Base-by-base conservation (phyloP, 2,888 invertebrate genomes). In the Brachyptera risi region DNA sequence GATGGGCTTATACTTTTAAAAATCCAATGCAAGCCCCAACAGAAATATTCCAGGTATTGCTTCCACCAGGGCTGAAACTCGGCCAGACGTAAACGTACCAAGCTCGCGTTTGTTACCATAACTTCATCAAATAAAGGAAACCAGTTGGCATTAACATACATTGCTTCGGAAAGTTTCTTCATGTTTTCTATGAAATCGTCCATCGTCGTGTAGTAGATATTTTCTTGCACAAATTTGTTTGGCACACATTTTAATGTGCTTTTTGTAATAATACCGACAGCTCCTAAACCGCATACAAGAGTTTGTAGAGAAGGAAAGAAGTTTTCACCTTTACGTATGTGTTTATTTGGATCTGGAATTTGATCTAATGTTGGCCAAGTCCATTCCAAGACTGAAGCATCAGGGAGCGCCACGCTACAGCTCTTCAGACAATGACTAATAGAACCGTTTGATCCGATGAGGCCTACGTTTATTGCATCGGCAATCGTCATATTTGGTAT, bases 61-160 rank as follows among this genome's bases (percentile, higher is more conserved):
- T 59, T 62, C 64, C 64, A 64, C 44, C 19, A 27, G 15, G 64
- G 64, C 26, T 64, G 64, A 1, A 23, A 24, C 27, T 60, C 47
- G 3, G 47, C 59, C 13, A 58, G 38, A 26, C 58, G 56, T 11
- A 62, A 40, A n/a, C 64, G 38, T 7, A 64, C 62, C 40, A 40
- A 51, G 23, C 35, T 42, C 7, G 56, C 54, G 7, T 57, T 40
- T 1, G 60, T 60, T 13, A 64, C 58, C 5, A 64, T 35, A 13
- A 59, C 62, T 60, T 58, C 62, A 44, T 62, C 59, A 15, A 64
- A 38, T n/a, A 64, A 44, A 13, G 64, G 64, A 38, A 58, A 64
- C 64, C 64, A 64, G 17, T 56, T 37, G 24, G 59, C 15, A 27
- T 62, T 40, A n/a, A 40, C 40, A 19, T 60, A 64, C 17, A 64